Evolutionary conservation across 2,797 vertebrate species (phyloP).

Genomic region (Psittacula derbiana): DNA sequence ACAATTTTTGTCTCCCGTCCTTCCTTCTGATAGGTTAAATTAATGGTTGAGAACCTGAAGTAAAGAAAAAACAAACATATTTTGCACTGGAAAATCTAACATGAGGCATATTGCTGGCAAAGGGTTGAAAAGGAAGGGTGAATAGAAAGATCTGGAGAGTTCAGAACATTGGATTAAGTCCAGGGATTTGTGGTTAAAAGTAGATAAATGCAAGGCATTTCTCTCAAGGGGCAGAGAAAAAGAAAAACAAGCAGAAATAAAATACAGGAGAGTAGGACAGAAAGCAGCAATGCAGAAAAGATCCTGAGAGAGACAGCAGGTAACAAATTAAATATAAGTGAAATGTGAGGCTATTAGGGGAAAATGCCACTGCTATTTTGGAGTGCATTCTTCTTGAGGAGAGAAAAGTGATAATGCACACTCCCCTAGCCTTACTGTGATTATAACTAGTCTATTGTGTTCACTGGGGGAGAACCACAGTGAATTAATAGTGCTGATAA

Average conservation of each 20-base stretch:
- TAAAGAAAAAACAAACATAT: not conserved
- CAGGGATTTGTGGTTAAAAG: not conserved
- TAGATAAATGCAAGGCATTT: not conserved
- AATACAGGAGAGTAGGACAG: not conserved
- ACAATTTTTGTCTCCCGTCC: not conserved
- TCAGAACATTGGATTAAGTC: not conserved
- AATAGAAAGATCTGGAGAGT: not conserved
- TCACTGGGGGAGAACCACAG: not conserved
- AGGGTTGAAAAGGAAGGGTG: not conserved
- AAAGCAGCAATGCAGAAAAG: constrained; percentile 40
- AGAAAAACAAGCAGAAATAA: constrained; percentile 27
- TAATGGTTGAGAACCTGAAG: not conserved
- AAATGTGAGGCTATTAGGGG: constrained; percentile 11
- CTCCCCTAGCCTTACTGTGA: not conserved
- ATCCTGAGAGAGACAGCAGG: not conserved
- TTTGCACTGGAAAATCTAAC: not conserved
- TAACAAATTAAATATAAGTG: constrained; percentile 39
- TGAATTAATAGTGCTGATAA: not conserved
- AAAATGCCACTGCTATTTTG: not conserved
- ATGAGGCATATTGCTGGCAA: not conserved
- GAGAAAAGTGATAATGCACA: not conserved
- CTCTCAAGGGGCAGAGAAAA: not conserved
- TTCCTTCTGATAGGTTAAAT: not conserved
- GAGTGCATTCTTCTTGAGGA: not conserved
- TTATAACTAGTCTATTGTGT: not conserved